Percentiles rank a stretch among this genome's conserved stretches.
Conservation (phyloP, 2,888 invertebrate genomes). For the Eutolmus rufibarbis region DNA sequence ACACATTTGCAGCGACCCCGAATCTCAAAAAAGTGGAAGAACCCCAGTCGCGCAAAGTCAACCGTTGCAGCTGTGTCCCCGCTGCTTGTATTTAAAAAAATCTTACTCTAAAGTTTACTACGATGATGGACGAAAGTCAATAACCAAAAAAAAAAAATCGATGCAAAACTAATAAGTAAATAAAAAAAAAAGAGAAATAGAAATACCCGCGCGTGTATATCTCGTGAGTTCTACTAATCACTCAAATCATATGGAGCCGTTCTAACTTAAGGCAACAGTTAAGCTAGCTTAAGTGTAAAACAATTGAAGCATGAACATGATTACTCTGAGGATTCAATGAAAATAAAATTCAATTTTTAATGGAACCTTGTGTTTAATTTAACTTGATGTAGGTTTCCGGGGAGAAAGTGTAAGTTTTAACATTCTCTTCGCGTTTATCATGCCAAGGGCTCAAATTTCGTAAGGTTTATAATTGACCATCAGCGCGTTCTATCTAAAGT, state of each 20-base stretch:
- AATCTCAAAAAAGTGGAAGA: not conserved
- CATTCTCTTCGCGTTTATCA: too few relatives aligned
- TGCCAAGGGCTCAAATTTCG: too few relatives aligned
- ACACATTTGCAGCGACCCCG: not conserved
- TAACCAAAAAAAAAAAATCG: not conserved
- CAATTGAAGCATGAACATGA: constrained; percentile 16
- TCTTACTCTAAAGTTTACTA: not conserved
- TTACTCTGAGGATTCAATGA: constrained; percentile 28
- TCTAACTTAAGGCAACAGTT: constrained; percentile 2
- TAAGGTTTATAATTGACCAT: too few relatives aligned
- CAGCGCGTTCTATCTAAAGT: too few relatives aligned
- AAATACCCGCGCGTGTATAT: not conserved
- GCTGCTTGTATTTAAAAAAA: constrained; percentile 5
- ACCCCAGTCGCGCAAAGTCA: not conserved
- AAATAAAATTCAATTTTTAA: constrained; percentile 38
- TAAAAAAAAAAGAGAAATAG: not conserved
- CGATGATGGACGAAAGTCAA: not conserved
- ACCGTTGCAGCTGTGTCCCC: not conserved
- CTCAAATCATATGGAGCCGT: not conserved
- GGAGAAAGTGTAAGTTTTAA: not conserved
- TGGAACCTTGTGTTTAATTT: not conserved
- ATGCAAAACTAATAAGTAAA: constrained; percentile 9
- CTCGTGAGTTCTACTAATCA: constrained; percentile 14
- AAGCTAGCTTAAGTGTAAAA: constrained; percentile 31
- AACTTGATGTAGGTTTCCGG: not conserved